Conservation (phyloP, 2,113 vertebrate genomes). For the Cavia porcellus region DNA sequence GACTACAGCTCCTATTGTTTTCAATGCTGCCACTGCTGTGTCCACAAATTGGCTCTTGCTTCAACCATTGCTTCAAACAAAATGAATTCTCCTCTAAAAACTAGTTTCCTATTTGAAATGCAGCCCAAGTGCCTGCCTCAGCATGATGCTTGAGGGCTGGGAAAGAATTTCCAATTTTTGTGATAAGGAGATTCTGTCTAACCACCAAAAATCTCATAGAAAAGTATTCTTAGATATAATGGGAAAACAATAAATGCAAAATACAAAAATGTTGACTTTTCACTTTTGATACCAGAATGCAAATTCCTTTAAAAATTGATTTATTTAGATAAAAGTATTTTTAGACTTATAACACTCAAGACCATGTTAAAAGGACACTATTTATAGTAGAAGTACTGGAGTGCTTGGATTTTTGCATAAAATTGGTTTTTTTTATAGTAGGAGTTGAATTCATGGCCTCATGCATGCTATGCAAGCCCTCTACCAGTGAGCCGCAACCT, state of each 20-base stretch:
- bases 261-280: background rate
- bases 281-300: background rate
- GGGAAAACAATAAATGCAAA: background rate
- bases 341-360: background rate
- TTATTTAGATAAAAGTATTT: background rate
- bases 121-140: background rate
- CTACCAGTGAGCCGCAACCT: too few relatives aligned
- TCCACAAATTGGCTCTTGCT: background rate
- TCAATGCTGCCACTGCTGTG: background rate
- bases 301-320: background rate
- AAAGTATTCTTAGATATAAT: background rate
- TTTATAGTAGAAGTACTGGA: background rate
- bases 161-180: background rate
- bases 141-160: background rate
- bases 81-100: background rate
- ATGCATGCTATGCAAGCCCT: too few relatives aligned
- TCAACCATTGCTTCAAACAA: background rate
- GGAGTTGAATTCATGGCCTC: too few relatives aligned
- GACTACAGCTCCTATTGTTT: rapidly evolving
- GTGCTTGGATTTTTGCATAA: background rate
- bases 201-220: background rate
- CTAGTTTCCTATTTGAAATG: background rate
- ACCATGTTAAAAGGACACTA: too few relatives aligned
- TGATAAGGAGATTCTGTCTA: background rate
- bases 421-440: too few relatives aligned